A percentile compares a stretch with the other conserved stretches of the same genome.
Conservation (phyloP, 2,888 invertebrate species). For the Drosophila buzzatii region DNA sequence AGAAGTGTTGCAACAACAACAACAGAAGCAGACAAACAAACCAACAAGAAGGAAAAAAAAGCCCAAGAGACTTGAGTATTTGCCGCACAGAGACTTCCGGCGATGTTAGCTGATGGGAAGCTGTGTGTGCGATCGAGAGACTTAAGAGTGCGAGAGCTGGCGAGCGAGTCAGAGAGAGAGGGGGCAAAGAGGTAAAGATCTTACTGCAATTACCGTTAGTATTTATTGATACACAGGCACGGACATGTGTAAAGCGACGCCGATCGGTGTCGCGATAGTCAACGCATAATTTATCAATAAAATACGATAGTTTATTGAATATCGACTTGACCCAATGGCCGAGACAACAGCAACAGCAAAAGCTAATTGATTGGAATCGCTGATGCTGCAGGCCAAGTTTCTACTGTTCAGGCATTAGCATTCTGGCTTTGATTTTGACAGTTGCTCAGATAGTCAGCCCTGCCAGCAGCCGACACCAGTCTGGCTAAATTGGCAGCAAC, state of each 20-base stretch:
- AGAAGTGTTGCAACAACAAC: slow-evolving; percentile 24
- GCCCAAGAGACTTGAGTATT: slow-evolving; percentile 41
- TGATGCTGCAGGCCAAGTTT: slow-evolving; percentile 28
- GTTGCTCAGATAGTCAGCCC: slow-evolving; percentile 35
- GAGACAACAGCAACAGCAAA: slow-evolving; percentile 10
- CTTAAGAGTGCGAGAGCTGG: not conserved
- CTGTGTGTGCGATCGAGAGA: slow-evolving; percentile 23
- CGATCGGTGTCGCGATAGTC: slow-evolving; percentile 68
- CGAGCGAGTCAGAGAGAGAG: not conserved
- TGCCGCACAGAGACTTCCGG: slow-evolving; percentile 75
- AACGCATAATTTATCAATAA: slow-evolving; percentile 75
- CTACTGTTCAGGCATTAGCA: slow-evolving; percentile 27
- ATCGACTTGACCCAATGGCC: slow-evolving; percentile 72
- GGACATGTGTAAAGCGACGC: slow-evolving; percentile 77
- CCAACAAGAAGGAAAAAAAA: slow-evolving; percentile 13
- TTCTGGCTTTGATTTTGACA: slow-evolving; percentile 38
- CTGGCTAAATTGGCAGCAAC: slow-evolving; percentile 45
- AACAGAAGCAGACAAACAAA: slow-evolving; percentile 1
- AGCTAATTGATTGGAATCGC: slow-evolving; percentile 70
- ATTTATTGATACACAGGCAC: slow-evolving; percentile 72
- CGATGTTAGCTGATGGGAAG: slow-evolving; percentile 53
- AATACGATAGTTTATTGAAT: slow-evolving; percentile 64
- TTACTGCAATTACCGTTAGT: slow-evolving; percentile 61
- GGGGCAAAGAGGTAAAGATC: not conserved
- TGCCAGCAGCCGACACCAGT: slow-evolving; percentile 25